A percentile compares a stretch with the other conserved stretches of the same genome.
Evolutionary conservation across 2,113 vertebrate genomes (phyloP).

Genomic region (Pseudorasbora parva): DNA sequence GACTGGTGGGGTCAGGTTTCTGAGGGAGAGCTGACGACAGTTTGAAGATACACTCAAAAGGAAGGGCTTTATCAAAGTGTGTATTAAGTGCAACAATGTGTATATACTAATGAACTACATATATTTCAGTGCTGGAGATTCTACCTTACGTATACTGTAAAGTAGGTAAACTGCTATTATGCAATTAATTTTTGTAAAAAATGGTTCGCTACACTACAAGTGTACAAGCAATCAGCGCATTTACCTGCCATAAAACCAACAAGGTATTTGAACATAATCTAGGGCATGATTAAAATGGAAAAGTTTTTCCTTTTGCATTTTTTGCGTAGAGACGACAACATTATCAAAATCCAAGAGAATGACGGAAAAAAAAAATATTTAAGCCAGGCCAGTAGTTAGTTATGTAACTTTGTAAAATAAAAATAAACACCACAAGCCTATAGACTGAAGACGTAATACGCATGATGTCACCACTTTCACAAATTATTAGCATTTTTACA

Average conservation of each 20-base stretch:
- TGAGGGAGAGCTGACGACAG: background rate
- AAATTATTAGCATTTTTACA: no score
- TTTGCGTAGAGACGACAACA: no score
- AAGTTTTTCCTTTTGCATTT: no score
- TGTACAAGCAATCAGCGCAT: background rate
- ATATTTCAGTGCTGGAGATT: no score
- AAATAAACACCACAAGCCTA: no score
- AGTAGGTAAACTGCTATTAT: background rate
- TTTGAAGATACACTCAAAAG: background rate
- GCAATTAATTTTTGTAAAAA: background rate
- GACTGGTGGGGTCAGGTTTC: conserved; percentile 38
- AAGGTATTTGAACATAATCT: background rate
- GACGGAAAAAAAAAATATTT: no score
- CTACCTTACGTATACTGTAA: background rate
- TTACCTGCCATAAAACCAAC: background rate
- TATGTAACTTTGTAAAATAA: no score
- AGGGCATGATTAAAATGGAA: no score
- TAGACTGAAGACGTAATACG: no score
- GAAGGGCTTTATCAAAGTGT: background rate
- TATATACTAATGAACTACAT: background rate
- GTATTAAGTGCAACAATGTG: background rate
- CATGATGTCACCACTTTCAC: no score
- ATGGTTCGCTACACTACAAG: background rate
- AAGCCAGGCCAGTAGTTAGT: no score
- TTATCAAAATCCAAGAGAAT: no score